Evolutionary conservation across 2,888 invertebrate genomes (phyloP), one percentile per base, ranked within the genome.

Genomic region (Amphipoea oculea): DNA sequence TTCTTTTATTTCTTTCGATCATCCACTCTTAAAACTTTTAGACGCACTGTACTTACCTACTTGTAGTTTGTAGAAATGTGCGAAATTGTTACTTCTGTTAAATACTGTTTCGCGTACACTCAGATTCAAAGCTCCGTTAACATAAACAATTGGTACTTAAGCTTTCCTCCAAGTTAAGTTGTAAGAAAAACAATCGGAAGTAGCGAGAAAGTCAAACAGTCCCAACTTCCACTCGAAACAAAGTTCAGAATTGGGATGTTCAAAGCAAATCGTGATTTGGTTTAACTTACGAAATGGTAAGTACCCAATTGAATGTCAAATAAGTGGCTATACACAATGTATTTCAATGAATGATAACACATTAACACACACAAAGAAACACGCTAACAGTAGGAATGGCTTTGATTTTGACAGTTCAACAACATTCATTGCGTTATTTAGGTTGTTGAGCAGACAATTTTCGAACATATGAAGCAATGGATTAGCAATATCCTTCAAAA

Each of bases 131-230:
- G 76, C 85, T 69, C 68, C 60, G 76, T 65, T 71, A 86, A 83
- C 80, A 83, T 75, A 85, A 85, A 86, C 85, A 85, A 76, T 80
- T 76, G 86, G 77, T 80, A 77, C 85, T 81, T 77, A 75, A 83
- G 83, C 74, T 83, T 84, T 70, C 45, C 76, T 69, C 57, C 73
- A 69, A 85, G 76, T 83, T 69, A 86, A 83, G 86, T 85, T 76
- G 76, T 69, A 83, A 85, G 80, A 77, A 80, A 86, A 86, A 85
- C 86, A 85, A 71, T 79, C 51, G 70, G 86, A 84, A 83, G 86
- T 62, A 62, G 71, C 73, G 40, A 48, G 78, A 66, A 83, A 85
- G 83, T 76, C 76, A 79, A 85, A 83, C 73, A 65, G 63, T 65
- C 42, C 40, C 45, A 79, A 86, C 76, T 83, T 79, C 63, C 12